Evolutionary conservation across 2,888 invertebrate species (phyloP).

Genomic region (Ceraclea dissimilis): DNA sequence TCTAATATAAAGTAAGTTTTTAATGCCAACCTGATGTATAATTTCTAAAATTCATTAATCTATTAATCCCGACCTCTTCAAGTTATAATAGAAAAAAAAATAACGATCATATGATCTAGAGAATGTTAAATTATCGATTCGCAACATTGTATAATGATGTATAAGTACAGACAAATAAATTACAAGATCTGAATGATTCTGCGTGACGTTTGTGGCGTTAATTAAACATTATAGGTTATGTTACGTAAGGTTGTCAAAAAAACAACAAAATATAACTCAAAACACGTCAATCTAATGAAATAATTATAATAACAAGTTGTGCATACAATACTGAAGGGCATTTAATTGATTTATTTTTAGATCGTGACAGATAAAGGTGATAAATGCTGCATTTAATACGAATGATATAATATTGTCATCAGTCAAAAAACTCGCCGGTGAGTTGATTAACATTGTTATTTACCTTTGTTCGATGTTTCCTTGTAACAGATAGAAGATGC

Average conservation of each 20-base stretch:
- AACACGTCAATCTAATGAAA: background rate
- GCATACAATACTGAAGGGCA: background rate
- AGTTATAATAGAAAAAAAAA: too few species aligned
- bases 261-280: background rate
- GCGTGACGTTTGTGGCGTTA: background rate
- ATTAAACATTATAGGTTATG: constrained; percentile 15
- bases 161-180: background rate
- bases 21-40: too few species aligned
- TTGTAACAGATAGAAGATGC: background rate
- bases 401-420: background rate
- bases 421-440: background rate
- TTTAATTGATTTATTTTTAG: constrained; percentile 15
- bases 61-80: too few species aligned
- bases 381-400: background rate
- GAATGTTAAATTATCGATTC: too few species aligned
- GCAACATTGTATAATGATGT: too few species aligned
- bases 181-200: background rate
- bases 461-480: background rate
- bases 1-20: too few species aligned
- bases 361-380: constrained; percentile 14
- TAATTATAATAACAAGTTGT: background rate
- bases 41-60: too few species aligned
- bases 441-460: background rate
- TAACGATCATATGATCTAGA: too few species aligned
- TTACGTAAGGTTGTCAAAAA: constrained; percentile 17